Base-by-base conservation (phyloP, 2,888 invertebrate genomes). In the Hanleya hanleyi region DNA sequence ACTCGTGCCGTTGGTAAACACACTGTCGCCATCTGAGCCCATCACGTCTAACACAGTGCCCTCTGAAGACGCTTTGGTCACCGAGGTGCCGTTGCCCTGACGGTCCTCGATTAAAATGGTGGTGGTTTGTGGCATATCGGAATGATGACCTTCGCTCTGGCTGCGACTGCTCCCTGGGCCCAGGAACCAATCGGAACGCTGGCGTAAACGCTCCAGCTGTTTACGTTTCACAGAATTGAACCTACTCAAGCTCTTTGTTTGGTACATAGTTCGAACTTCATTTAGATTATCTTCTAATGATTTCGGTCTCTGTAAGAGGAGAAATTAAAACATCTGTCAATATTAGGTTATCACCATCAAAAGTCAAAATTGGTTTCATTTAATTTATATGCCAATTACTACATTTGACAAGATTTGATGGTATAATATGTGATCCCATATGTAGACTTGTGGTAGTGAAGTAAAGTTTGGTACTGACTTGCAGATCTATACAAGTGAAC, bases 181-280 rank as follows among this genome's bases (percentile, higher is more conserved):
- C 35, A 87, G 82, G 93, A 97, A 98, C 98, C 98, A 99, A 92
- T 98, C 97, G 75, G 97, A 97, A 84, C 98, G 94, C 82, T 97
- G 97, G 90, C 96, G 94, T 96, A 99, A 97, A 85, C 98, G 94
- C 90, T 96, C 96, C 81, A 97, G 95, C 93, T 99, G 98, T 90
- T 97, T 94, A 92, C 87, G 84, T 70, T 87, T 88, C n/a, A 90
- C 89, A 35, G 87, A 86, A 78, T 90, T 89, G 76, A 88, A 89
- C 33, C 90, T 78, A 77, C 86, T 88, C 51, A 89, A 83, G 76
- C 89, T 88, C n/a, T 78, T 77, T 33, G 73, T 76, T 38, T 82
- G 79, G 41, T 84, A 84, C 69, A 80, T 78, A 29, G 82, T 82
- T 57, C 83, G 76, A 67, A 82, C 78, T 71, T 86, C 87, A 77